phyloP scores from a whole-genome alignment of 2,888 invertebrate genomes.

The Pristionchus fissidentatus region DNA sequence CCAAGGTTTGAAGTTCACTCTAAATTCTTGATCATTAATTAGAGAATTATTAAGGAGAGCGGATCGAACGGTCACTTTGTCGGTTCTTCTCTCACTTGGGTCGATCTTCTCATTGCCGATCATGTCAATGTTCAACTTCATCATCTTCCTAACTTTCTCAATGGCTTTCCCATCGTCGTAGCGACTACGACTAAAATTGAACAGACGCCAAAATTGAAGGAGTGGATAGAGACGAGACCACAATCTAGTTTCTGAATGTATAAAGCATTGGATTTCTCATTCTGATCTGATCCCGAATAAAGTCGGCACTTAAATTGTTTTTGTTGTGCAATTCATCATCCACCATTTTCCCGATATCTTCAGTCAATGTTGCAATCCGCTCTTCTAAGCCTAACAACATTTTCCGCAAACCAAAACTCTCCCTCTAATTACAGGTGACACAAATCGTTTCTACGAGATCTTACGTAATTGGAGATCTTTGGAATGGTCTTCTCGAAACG shows the following conservation, averaged over 20 bases:
- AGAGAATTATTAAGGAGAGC: background rate
- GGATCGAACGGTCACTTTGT: background rate
- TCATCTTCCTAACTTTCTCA: background rate
- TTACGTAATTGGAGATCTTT: too few relatives aligned
- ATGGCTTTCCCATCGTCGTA: background rate
- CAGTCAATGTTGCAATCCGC: too few relatives aligned
- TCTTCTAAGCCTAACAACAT: too few relatives aligned
- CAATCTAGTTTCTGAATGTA: background rate
- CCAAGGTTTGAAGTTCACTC: background rate
- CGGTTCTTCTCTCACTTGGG: background rate
- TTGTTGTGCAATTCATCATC: background rate
- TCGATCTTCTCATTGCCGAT: conserved; percentile 5
- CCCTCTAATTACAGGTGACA: background rate
- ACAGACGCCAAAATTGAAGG: background rate
- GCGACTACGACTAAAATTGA: background rate
- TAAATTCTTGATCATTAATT: background rate
- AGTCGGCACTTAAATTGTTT: background rate
- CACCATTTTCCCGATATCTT: background rate
- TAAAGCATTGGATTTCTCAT: background rate
- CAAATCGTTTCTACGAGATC: too few relatives aligned
- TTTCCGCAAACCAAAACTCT: too few relatives aligned
- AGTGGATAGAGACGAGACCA: background rate
- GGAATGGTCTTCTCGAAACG: too few relatives aligned
- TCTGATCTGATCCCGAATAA: background rate
- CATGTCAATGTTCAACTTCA: background rate